Evolutionary conservation across 37 sponge, comb jelly and placozoan genomes (phyloP).

Genomic region (Cliona cf. orientalis): DNA sequence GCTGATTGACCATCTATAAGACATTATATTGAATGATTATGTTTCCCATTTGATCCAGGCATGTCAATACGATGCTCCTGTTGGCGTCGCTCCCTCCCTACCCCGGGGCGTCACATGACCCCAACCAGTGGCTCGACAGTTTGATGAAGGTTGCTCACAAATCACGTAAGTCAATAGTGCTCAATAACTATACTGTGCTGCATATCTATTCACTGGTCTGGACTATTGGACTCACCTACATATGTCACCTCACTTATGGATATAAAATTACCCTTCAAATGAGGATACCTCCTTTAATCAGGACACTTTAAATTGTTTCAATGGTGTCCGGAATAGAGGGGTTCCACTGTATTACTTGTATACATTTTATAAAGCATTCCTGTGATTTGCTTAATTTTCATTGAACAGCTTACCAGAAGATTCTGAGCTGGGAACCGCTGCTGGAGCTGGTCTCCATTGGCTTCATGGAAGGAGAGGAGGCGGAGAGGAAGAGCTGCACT

Average conservation of each 20-base stretch:
- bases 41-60: conserved; percentile 1
- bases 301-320: no score
- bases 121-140: conserved; percentile 44
- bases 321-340: no score
- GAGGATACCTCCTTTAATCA: no score
- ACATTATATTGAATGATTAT: no score
- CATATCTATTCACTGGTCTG: no score
- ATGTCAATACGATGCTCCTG: conserved; percentile 61
- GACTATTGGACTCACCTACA: no score
- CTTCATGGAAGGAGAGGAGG: not conserved
- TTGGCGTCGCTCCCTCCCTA: conserved; percentile 57
- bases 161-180: conserved; percentile 39
- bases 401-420: conserved; percentile 61
- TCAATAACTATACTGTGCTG: no score
- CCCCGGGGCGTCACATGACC: conserved; percentile 37
- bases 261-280: conserved; percentile 1
- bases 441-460: conserved; percentile 24
- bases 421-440: conserved; percentile 63
- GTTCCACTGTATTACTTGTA: no score
- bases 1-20: no score
- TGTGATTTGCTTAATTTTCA: not conserved
- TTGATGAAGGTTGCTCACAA: conserved; percentile 27
- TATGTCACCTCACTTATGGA: no score
- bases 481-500: not conserved
- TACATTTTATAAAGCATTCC: not conserved